phyloP scores from a whole-genome alignment of 2,797 vertebrate species.

The Malurus splendens region DNA sequence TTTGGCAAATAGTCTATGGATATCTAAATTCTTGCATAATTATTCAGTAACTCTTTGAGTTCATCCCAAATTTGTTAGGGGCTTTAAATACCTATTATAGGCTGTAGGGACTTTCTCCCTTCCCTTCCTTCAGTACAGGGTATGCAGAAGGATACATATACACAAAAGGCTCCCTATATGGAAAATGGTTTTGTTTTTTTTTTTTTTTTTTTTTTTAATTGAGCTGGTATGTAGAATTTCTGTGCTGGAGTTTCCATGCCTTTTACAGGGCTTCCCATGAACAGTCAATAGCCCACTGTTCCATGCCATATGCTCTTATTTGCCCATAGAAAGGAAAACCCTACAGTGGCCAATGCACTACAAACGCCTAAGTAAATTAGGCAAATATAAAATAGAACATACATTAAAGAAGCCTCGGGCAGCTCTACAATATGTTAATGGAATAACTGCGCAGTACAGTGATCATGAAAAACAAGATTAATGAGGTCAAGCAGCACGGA shows the following conservation, averaged over 20 bases:
- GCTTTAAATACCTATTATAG: neutral
- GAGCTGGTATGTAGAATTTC: neutral
- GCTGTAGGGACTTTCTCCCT: neutral
- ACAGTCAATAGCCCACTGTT: neutral
- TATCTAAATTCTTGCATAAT: neutral
- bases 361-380: slow-evolving; percentile 55
- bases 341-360: slow-evolving; percentile 28
- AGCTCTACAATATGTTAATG: slow-evolving; percentile 52
- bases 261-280: neutral
- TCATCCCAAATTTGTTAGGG: neutral
- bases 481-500: slow-evolving; percentile 34
- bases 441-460: slow-evolving; percentile 50
- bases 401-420: slow-evolving; percentile 32
- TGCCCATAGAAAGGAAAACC: neutral
- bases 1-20: neutral
- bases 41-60: neutral
- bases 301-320: slow-evolving; percentile 10
- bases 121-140: neutral
- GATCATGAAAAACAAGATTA: slow-evolving; percentile 50
- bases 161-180: neutral
- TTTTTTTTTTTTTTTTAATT: neutral
- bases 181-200: neutral
- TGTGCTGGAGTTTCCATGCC: neutral
- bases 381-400: slow-evolving; percentile 34
- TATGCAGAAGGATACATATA: neutral